Evolutionary conservation across 2,113 vertebrate species (phyloP).

Genomic region (Delphinapterus leucas): DNA sequence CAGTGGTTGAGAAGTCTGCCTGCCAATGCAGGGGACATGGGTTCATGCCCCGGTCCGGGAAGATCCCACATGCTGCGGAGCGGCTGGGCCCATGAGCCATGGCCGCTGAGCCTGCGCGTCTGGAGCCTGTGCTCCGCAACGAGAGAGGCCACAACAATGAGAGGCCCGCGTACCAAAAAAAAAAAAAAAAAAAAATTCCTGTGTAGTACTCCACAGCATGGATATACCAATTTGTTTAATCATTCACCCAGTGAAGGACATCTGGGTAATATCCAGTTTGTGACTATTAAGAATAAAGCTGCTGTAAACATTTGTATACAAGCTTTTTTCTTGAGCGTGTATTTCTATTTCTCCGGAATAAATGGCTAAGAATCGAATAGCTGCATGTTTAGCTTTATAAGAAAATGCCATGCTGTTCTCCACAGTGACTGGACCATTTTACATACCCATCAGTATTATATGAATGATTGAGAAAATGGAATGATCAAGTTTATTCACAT

Average conservation of each 20-base stretch:
- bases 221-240: background rate
- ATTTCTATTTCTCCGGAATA: background rate
- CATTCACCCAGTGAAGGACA: background rate
- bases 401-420: background rate
- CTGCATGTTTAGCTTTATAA: background rate
- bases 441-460: background rate
- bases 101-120: too few relatives aligned
- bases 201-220: background rate
- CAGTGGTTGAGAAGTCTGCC: too few relatives aligned
- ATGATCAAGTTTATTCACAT: background rate
- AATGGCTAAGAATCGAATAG: background rate
- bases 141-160: too few relatives aligned
- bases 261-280: background rate
- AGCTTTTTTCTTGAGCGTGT: background rate
- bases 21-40: too few relatives aligned
- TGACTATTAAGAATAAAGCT: background rate
- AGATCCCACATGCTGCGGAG: too few relatives aligned
- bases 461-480: background rate
- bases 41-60: too few relatives aligned
- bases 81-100: too few relatives aligned
- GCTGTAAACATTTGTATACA: background rate
- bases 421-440: background rate
- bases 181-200: background rate
- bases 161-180: too few relatives aligned
- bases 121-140: too few relatives aligned